phyloP scores from a whole-genome alignment of 2,888 invertebrate genomes.

The Thereva unica region DNA sequence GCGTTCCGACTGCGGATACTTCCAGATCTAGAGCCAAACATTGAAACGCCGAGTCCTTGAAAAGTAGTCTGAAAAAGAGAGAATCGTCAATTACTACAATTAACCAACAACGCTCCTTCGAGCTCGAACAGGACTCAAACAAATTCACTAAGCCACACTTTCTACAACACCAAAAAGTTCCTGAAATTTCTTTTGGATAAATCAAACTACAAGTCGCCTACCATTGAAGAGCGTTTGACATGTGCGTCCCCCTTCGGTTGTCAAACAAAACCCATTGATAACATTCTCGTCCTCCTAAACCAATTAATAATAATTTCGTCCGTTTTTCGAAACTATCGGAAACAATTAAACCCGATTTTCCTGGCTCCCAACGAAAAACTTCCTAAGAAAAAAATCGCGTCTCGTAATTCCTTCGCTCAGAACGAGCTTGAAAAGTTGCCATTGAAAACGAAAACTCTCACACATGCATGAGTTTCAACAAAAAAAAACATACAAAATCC shows the following conservation, averaged over 20 bases:
- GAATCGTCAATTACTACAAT: background rate
- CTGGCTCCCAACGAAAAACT: background rate
- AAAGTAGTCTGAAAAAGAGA: constrained; percentile 13
- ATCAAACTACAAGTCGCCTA: constrained; percentile 5
- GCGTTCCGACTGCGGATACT: constrained; percentile 4
- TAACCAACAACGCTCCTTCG: too few relatives aligned
- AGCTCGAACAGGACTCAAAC: too few relatives aligned
- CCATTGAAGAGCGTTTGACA: background rate
- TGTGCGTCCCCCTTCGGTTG: background rate
- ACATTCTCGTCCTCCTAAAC: too few relatives aligned
- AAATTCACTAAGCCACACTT: too few relatives aligned
- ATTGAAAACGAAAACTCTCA: background rate
- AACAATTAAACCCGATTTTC: background rate
- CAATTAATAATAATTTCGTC: too few relatives aligned
- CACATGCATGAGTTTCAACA: background rate
- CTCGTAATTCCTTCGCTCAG: background rate
- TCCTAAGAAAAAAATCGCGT: background rate
- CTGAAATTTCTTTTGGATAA: too few relatives aligned
- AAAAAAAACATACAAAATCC: constrained; percentile 3
- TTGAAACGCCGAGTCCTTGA: background rate
- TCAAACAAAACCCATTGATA: too few relatives aligned
- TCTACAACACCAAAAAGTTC: too few relatives aligned
- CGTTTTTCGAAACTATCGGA: too few relatives aligned
- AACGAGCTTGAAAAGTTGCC: constrained; percentile 5
- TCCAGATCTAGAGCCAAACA: constrained; percentile 2